Evolutionary conservation across 2,113 vertebrate species (phyloP).

Genomic region (Stigmatopora nigra): DNA sequence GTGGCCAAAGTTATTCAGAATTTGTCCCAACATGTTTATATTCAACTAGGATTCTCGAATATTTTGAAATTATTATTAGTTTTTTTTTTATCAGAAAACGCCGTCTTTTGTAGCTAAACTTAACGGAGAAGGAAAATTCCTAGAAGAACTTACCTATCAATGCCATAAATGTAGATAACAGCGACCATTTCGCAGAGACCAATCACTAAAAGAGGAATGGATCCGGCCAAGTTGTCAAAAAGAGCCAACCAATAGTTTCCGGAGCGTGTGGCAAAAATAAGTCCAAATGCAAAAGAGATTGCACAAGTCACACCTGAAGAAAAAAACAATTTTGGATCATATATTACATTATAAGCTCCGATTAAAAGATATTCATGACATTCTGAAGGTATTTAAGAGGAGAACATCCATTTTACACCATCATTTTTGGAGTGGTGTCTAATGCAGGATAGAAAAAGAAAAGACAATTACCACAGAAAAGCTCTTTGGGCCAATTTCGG

Average conservation of each 20-base stretch:
- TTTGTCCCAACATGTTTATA: no score
- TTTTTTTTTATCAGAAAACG: no score
- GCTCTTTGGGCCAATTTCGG: constrained; percentile 80
- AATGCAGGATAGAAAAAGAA: not conserved
- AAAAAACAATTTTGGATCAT: not conserved
- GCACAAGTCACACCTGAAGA: constrained; percentile 75
- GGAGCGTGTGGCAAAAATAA: constrained; percentile 80
- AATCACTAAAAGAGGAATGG: constrained; percentile 84
- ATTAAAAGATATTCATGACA: no score
- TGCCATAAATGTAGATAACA: constrained; percentile 84
- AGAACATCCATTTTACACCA: not conserved
- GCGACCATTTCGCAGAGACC: constrained; percentile 87
- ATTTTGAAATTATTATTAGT: no score
- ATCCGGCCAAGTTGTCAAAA: constrained; percentile 84
- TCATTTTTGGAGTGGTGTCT: not conserved
- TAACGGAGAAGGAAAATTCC: not conserved
- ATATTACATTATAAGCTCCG: no score
- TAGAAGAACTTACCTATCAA: constrained; percentile 77
- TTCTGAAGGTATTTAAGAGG: not conserved
- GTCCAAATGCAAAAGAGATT: constrained; percentile 68
- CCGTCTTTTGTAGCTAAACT: no score
- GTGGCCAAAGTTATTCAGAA: no score
- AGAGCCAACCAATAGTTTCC: constrained; percentile 90
- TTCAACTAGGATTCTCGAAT: no score
- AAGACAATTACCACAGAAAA: constrained; percentile 72